Evolutionary conservation across 2,113 vertebrate genomes (phyloP), one percentile per base, ranked within the genome.

Genomic region (Egretta garzetta): DNA sequence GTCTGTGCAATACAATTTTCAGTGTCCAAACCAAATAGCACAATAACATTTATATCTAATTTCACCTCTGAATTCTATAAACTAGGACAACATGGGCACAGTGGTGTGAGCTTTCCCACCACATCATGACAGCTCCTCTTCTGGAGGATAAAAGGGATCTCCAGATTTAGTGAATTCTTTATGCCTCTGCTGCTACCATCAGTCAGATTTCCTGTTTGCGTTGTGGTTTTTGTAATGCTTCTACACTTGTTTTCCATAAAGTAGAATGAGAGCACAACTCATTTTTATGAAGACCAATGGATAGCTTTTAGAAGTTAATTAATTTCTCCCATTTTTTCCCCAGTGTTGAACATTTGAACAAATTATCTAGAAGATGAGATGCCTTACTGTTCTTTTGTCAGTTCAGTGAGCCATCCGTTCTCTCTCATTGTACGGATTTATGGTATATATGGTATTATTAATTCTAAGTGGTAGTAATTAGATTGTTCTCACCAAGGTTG

Each of bases 81-180:
- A 7, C 17, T 5, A 2, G 35, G 20, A 23, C 55, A 28, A 1
- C 3, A 1, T 3, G 41, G 53, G 39, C 52, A 24, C 9, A 41
- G 64, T 66, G 58, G 60, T 0, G 14, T 10, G 67, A 59, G 49
- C 60, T 63, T 47, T 60, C 66, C 50, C 33, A 33, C 20, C 20
- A 4, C 43, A 2, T 21, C 3, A 1, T 1, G 37, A 8, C 21
- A 12, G 60, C 30, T 74, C 33, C 39, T 74, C 49, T 58, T 45
- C 53, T 33, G 66, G 58, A 39, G 71, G 26, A 14, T 21, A 39
- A 17, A 32, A 33, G 53, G 11, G 14, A 1, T 41, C 60, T 66
- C 50, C 21, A 8, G 20, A 4, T 37, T 7, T 13, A 23, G n/a
- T 26, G 55, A 19, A 9, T 19, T 49, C 72, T 41, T 47, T 20